Conservation (phyloP, 2,113 vertebrate species). For the Symphodus melops region DNA sequence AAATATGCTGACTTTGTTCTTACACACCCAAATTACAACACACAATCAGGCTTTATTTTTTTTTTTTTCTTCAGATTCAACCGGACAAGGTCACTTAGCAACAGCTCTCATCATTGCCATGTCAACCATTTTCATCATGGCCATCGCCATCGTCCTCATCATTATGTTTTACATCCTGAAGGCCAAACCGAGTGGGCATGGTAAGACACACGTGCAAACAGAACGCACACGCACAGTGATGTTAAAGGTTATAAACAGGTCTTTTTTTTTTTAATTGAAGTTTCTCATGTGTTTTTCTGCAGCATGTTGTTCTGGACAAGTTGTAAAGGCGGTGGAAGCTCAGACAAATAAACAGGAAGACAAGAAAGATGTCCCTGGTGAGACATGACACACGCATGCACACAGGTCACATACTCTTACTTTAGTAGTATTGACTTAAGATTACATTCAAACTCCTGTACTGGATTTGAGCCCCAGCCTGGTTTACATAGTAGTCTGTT, state of each 20-base stretch:
- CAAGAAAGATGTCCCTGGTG: slow-evolving; percentile 94
- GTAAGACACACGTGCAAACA: slow-evolving; percentile 75
- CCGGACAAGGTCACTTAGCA: slow-evolving; percentile 94
- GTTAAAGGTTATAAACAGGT: background rate
- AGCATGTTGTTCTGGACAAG: slow-evolving; percentile 94
- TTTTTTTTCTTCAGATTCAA: slow-evolving; percentile 84
- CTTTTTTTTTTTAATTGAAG: no score
- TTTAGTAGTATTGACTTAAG: no score
- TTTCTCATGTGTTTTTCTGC: slow-evolving; percentile 41
- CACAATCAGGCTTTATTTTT: slow-evolving; percentile 31
- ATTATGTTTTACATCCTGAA: slow-evolving; percentile 99
- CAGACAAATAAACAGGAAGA: slow-evolving; percentile 92
- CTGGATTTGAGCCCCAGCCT: no score
- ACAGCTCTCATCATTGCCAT: slow-evolving; percentile 98
- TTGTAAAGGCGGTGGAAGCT: slow-evolving; percentile 91
- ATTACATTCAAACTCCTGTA: no score
- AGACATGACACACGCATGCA: slow-evolving; percentile 41
- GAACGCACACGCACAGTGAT: no score
- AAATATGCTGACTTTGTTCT: background rate
- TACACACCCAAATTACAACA: background rate
- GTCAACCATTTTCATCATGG: slow-evolving; percentile 99
- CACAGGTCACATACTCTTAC: background rate
- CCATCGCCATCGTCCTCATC: slow-evolving; percentile 97
- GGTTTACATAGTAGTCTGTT: no score
- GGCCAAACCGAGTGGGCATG: slow-evolving; percentile 92